phyloP scores from a whole-genome alignment of 2,113 vertebrate genomes.

The Paradoxurus hermaphroditus region DNA sequence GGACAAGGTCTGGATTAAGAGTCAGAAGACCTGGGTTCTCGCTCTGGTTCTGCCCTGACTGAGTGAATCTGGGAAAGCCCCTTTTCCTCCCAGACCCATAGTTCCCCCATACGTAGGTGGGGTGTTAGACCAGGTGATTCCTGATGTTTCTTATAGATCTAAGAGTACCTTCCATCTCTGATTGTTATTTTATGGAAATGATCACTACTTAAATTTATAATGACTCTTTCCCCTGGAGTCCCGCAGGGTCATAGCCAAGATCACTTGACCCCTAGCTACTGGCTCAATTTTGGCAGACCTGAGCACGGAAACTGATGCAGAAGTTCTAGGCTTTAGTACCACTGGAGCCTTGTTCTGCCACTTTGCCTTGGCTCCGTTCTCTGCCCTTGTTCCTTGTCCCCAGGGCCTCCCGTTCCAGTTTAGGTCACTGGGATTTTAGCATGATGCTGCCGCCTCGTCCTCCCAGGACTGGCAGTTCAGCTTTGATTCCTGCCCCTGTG shows the following conservation, averaged over 20 bases:
- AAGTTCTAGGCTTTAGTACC: background rate
- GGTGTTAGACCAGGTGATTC: background rate
- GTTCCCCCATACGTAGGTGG: background rate
- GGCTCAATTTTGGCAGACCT: background rate
- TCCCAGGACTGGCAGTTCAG: background rate
- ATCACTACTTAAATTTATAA: background rate
- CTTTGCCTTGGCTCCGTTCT: background rate
- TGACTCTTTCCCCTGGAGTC: background rate
- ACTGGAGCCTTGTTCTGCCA: background rate
- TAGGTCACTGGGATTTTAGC: background rate
- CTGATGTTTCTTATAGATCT: background rate
- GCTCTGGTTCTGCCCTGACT: background rate
- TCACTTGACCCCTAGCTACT: background rate
- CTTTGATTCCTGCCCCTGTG: background rate
- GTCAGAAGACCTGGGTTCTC: background rate
- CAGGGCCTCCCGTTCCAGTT: background rate
- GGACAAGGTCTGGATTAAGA: background rate
- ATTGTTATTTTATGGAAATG: background rate
- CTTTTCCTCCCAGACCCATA: background rate
- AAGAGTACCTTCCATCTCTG: background rate
- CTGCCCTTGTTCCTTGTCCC: background rate
- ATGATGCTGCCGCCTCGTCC: background rate
- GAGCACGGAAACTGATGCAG: background rate
- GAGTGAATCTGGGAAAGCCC: background rate
- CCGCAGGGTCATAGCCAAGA: background rate